Base-by-base conservation (phyloP, 2,797 vertebrate species). In the Nothura maculosa region DNA sequence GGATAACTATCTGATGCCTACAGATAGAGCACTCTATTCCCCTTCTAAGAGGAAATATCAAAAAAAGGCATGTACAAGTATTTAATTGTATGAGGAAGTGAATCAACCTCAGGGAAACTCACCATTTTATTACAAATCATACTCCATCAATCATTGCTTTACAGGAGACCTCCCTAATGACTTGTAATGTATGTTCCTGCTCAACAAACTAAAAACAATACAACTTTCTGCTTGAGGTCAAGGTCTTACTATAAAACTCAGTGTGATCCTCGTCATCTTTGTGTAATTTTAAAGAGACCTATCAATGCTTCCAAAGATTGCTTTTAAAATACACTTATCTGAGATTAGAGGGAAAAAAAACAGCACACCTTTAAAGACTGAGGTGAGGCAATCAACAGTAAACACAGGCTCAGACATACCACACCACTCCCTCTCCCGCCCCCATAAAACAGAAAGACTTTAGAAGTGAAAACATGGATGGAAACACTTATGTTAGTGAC, bases 401-500 rank as follows among this genome's bases (percentile, higher is more conserved):
- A 86, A 90, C 76, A 95, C 25, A 20, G 52, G 54, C 50, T 90
- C 86, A 87, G 62, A 92, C 81, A 83, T 50, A 81, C 63, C 27
- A 61, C 7, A 72, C 58, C 21, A 24, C 15, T 68, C 58, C 84
- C 76, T 42, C 75, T 63, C 81, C 83, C 89, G 67, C 92, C 95
- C 80, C 61, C 52, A 30, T 11, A 66, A 73, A 81, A 78, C 34
- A 36, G 22, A 48, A 87, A 85, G 58, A 80, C 30, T 91, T 64
- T 42, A 77, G 72, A 92, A 75, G 12, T 43, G 69, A 92, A 93
- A 90, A 93, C 45, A 89, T 0, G 6, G 73, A 93, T 79, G 79
- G 74, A 92, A 91, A 94, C 81, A 84, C n/a, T 66, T 80, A 90
- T 61, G 90, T 90, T 95, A 96, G 87, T 88, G 78, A 96, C 77